These are phyloP conservation scores for Torymus auratus DNA, from an alignment of 2,888 invertebrate genomes.

Conservation along the genomic window DNA sequence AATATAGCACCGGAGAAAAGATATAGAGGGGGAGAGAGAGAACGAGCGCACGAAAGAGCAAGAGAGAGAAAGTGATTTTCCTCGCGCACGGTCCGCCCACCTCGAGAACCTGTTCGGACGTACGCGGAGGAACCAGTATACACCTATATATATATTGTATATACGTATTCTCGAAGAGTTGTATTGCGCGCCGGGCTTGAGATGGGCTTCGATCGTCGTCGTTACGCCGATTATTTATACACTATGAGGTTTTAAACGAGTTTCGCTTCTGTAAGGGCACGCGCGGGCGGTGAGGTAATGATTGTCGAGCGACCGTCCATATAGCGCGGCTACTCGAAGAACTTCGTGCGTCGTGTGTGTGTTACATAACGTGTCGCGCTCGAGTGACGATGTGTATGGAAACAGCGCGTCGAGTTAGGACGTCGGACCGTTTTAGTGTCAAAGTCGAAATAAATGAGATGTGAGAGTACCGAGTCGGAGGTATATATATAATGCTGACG, in stretches of 20 bases:
- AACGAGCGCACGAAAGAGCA: conserved; percentile 20
- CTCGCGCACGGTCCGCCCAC: conserved; percentile 34
- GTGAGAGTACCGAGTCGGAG: background rate
- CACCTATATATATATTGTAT: too few relatives aligned
- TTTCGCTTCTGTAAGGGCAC: conserved; percentile 35
- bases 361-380: background rate
- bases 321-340: background rate
- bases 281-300: conserved; percentile 31
- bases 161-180: background rate
- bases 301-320: conserved; percentile 13
- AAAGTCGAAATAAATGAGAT: conserved; percentile 19
- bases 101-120: conserved; percentile 25
- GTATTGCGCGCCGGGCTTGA: background rate
- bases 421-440: conserved; percentile 2
- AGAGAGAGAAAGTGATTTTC: conserved; percentile 44
- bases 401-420: background rate
- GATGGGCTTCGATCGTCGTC: conserved; percentile 9
- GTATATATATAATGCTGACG: too few relatives aligned
- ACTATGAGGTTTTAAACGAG: conserved; percentile 20
- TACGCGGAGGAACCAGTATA: too few relatives aligned
- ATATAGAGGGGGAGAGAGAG: conserved; percentile 27
- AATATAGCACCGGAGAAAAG: background rate
- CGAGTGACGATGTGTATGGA: background rate
- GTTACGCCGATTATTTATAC: conserved; percentile 30
- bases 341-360: too few relatives aligned